Percentiles rank a stretch among this genome's conserved stretches.
phyloP scores from a whole-genome alignment of 2,797 vertebrate species.

The Enteromius unitaeniatus region DNA sequence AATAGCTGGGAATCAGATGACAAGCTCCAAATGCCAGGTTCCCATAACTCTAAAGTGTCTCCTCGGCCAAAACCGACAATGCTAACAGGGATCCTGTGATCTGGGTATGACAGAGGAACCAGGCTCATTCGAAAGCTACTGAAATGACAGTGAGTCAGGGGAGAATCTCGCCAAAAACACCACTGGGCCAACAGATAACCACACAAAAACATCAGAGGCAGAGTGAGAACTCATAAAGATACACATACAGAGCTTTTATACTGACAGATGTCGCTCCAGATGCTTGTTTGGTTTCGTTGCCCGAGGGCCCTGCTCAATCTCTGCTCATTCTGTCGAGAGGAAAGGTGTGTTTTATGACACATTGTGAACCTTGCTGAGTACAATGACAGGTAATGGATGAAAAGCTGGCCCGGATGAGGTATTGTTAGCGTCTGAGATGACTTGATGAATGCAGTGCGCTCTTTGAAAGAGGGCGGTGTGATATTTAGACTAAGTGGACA shows the following conservation, averaged over 20 bases:
- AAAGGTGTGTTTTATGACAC: slow-evolving; percentile 14
- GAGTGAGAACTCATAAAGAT: slow-evolving; percentile 66
- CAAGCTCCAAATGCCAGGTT: slow-evolving; percentile 51
- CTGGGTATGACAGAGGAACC: slow-evolving; percentile 71
- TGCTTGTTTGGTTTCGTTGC: slow-evolving; percentile 66
- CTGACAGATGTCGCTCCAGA: slow-evolving; percentile 66
- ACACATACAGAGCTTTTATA: slow-evolving; percentile 64
- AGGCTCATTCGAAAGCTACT: slow-evolving; percentile 72
- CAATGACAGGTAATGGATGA: slow-evolving; percentile 43
- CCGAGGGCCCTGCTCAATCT: slow-evolving; percentile 62
- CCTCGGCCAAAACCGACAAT: slow-evolving; percentile 72
- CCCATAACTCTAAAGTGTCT: slow-evolving; percentile 65
- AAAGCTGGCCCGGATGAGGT: slow-evolving; percentile 49
- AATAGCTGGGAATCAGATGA: slow-evolving; percentile 27
- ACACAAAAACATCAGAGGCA: slow-evolving; percentile 73
- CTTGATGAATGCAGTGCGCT: slow-evolving; percentile 59
- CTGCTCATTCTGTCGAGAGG: not conserved
- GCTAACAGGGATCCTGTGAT: slow-evolving; percentile 69
- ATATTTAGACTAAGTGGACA: slow-evolving; percentile 50
- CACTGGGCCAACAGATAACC: slow-evolving; percentile 71
- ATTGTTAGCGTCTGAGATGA: slow-evolving; percentile 50
- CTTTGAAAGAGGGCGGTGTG: slow-evolving; percentile 53
- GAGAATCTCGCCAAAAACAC: slow-evolving; percentile 73
- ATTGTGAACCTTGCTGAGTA: slow-evolving; percentile 45
- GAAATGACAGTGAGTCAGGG: slow-evolving; percentile 70